Percentiles rank a stretch among this genome's conserved stretches.
phyloP scores from a whole-genome alignment of 2,113 vertebrate species.

The Pterocles gutturalis region DNA sequence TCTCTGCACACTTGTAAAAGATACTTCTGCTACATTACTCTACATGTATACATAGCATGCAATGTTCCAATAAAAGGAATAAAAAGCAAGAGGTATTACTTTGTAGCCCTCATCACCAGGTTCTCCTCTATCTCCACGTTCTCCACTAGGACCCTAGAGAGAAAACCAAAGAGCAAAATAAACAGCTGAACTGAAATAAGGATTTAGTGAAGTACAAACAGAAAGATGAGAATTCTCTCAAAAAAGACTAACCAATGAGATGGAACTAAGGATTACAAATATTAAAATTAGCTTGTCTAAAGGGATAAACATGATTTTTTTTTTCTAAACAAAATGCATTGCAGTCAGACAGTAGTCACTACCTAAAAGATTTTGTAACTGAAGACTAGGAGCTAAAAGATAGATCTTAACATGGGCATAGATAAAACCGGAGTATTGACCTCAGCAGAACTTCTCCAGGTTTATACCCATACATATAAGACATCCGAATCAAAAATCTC shows the following conservation, averaged over 20 bases:
- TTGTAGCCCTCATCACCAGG: constrained; percentile 90
- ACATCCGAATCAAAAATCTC: not conserved
- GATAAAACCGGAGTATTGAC: not conserved
- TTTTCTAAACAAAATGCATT: not conserved
- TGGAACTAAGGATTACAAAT: not conserved
- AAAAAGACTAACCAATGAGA: not conserved
- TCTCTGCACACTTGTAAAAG: not conserved
- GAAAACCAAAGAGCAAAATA: constrained; percentile 16
- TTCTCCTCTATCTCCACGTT: constrained; percentile 90
- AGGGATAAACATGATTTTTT: not conserved
- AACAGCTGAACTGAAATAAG: not conserved
- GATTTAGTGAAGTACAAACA: not conserved
- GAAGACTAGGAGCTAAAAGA: not conserved
- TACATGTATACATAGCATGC: not conserved
- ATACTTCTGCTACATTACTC: not conserved
- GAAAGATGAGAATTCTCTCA: not conserved
- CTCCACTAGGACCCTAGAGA: constrained; percentile 86
- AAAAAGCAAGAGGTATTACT: constrained; percentile 76
- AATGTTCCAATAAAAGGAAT: not conserved
- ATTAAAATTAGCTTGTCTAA: not conserved
- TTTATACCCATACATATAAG: not conserved
- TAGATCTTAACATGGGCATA: not conserved
- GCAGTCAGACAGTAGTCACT: not conserved
- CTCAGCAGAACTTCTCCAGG: not conserved
- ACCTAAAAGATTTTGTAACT: not conserved